Evolutionary conservation across 2,888 invertebrate species (phyloP).

Genomic region (Acanthosepion pharaonis): DNA sequence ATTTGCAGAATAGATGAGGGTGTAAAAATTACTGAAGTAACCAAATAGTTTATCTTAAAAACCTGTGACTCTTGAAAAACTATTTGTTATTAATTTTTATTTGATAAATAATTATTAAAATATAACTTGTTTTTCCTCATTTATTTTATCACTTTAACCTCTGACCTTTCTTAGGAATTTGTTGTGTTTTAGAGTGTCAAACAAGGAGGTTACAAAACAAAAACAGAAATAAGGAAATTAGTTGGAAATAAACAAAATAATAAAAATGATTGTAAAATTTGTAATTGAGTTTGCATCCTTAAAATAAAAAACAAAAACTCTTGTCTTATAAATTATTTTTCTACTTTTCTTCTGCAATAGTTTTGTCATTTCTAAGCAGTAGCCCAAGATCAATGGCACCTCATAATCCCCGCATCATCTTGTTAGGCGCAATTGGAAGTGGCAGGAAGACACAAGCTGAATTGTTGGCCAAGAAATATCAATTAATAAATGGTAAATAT

Average conservation of each 20-base stretch:
- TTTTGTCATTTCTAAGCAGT: constrained; percentile 68
- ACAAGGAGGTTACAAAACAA: not conserved
- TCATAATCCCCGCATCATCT: constrained; percentile 73
- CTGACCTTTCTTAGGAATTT: no score
- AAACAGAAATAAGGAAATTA: not conserved
- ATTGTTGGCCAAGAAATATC: constrained; percentile 74
- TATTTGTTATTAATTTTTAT: no score
- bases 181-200: no score
- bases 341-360: constrained; percentile 56
- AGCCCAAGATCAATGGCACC: constrained; percentile 71
- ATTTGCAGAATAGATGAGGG: no score
- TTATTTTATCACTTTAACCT: no score
- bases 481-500: constrained; percentile 72
- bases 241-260: not conserved
- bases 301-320: not conserved
- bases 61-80: no score
- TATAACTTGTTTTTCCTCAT: no score
- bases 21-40: no score
- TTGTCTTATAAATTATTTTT: not conserved
- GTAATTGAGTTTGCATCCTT: not conserved
- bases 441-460: constrained; percentile 73
- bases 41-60: no score
- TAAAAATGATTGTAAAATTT: not conserved
- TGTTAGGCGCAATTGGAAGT: constrained; percentile 73
- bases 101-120: no score